phyloP scores from a whole-genome alignment of 2,888 invertebrate genomes.

The Hecatera dysodea region DNA sequence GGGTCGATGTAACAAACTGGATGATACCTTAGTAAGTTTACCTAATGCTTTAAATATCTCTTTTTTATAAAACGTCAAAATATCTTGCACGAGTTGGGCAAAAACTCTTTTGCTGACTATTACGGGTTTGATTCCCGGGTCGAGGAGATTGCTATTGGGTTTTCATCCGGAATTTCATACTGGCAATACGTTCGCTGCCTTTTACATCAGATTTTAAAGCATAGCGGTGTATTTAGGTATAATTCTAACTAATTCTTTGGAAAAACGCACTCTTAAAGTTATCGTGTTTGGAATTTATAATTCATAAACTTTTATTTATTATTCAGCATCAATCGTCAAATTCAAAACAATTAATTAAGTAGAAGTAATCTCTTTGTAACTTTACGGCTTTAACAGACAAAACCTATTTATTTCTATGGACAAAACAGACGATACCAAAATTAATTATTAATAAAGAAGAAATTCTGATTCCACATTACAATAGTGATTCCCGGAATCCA shows the following conservation, averaged over 20 bases:
- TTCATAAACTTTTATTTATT: not conserved
- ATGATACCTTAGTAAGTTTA: not conserved
- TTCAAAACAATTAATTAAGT: slow-evolving; percentile 5
- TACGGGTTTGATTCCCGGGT: not conserved
- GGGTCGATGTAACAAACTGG: not conserved
- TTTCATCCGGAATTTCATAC: not conserved
- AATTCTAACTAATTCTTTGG: not conserved
- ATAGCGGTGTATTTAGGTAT: not conserved
- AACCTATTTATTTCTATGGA: too few species aligned
- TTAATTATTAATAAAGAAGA: slow-evolving; percentile 1
- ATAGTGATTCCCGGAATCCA: slow-evolving; percentile 6
- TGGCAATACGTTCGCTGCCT: too few species aligned
- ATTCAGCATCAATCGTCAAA: slow-evolving; percentile 4
- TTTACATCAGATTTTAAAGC: too few species aligned
- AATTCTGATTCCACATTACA: slow-evolving; percentile 8
- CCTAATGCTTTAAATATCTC: not conserved
- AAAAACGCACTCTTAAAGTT: not conserved
- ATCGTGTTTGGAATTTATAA: not conserved
- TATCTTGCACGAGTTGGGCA: too few species aligned
- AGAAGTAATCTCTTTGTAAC: slow-evolving; percentile 5
- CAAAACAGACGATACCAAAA: slow-evolving; percentile 1
- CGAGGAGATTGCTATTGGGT: not conserved
- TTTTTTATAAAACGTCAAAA: not conserved
- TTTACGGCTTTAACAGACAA: not conserved
- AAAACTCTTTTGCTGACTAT: not conserved